phyloP scores from a whole-genome alignment of 2,113 vertebrate genomes.

The Ceuthmochares aereus region DNA sequence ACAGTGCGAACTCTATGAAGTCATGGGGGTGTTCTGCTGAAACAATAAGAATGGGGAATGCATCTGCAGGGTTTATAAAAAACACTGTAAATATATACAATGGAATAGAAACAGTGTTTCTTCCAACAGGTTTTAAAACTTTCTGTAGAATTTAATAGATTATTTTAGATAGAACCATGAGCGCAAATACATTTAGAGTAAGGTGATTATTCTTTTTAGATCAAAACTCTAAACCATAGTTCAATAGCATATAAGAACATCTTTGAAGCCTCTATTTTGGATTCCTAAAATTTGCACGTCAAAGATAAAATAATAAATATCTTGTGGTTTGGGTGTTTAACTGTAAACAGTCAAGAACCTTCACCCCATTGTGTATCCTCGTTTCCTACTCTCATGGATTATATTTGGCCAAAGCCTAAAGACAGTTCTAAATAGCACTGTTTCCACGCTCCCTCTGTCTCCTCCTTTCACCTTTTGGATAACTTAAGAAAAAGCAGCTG shows the following conservation, averaged over 20 bases:
- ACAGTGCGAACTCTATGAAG: accelerated
- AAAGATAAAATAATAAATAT: neutral
- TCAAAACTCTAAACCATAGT: neutral
- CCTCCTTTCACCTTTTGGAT: constrained; percentile 27
- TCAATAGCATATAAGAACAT: neutral
- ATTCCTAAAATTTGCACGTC: neutral
- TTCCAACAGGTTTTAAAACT: neutral
- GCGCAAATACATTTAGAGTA: neutral
- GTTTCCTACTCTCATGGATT: neutral
- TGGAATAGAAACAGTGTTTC: neutral
- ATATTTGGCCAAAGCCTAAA: neutral
- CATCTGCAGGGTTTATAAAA: neutral
- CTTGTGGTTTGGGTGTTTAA: constrained; percentile 7
- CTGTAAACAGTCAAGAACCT: constrained; percentile 33
- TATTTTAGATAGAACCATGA: accelerated
- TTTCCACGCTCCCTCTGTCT: constrained; percentile 41
- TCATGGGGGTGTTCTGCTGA: neutral
- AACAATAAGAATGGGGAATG: neutral
- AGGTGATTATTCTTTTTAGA: neutral
- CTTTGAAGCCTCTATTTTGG: neutral
- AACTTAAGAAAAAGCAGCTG: constrained; percentile 43
- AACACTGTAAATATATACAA: neutral
- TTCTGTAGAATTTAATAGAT: neutral
- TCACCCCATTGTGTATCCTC: neutral
- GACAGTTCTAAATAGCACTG: neutral